Percentiles rank a stretch among this genome's conserved stretches.
phyloP scores from a whole-genome alignment of 2,113 vertebrate species.

The Datnioides undecimradiatus region DNA sequence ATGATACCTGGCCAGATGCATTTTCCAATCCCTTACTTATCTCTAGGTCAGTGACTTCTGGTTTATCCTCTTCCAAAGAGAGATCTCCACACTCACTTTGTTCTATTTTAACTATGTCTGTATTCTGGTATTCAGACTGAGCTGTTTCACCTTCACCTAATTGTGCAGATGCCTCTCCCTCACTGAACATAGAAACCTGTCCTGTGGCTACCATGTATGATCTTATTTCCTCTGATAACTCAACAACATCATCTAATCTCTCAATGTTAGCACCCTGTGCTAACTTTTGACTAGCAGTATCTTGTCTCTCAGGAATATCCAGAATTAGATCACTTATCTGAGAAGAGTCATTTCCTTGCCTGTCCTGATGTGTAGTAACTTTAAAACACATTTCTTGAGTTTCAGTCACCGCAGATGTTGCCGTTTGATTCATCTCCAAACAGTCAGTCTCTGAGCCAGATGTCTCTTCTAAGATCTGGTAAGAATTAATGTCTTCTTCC shows the following conservation, averaged over 20 bases:
- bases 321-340: neutral
- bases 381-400: slow-evolving; percentile 7
- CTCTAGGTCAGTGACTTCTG: neutral
- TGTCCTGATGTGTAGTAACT: neutral
- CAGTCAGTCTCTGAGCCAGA: neutral
- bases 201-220: slow-evolving; percentile 9
- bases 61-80: neutral
- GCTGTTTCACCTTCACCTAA: neutral
- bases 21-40: neutral
- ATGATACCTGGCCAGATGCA: neutral
- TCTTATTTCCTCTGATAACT: neutral
- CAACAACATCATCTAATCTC: neutral
- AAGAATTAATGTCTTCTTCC: neutral
- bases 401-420: neutral
- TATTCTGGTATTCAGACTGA: neutral
- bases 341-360: neutral
- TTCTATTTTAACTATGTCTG: neutral
- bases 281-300: neutral
- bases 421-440: neutral
- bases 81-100: neutral
- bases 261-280: neutral
- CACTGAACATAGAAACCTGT: neutral
- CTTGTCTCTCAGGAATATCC: neutral
- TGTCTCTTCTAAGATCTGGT: neutral
- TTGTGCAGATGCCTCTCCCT: slow-evolving; percentile 2